These are phyloP conservation scores for Chelonus insularis DNA, from an alignment of 1,140 invertebrate species.

Conservation along the genomic window DNA sequence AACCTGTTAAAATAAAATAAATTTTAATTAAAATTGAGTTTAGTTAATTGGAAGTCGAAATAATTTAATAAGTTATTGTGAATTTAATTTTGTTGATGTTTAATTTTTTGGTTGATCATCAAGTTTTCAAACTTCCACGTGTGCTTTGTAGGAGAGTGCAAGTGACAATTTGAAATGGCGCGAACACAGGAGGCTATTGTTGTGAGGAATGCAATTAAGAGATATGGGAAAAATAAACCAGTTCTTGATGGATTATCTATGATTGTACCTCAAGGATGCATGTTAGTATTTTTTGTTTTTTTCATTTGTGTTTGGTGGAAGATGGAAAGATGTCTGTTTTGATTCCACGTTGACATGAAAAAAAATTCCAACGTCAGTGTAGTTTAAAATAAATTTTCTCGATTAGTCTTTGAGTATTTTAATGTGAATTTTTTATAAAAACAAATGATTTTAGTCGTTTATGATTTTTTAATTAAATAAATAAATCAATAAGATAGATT, in stretches of 20 bases:
- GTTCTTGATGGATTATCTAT: slow-evolving; percentile 67
- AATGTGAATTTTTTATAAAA: no score
- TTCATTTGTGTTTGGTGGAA: background rate
- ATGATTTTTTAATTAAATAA: background rate
- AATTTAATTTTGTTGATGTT: no score
- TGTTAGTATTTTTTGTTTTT: slow-evolving; percentile 59
- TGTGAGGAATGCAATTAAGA: slow-evolving; percentile 63
- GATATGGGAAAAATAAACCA: slow-evolving; percentile 60
- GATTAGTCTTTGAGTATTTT: no score
- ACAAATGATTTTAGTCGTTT: no score
- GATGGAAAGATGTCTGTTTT: background rate
- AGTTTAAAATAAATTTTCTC: no score
- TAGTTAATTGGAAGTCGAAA: background rate
- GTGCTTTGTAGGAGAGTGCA: background rate
- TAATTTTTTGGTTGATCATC: no score
- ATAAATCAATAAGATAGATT: background rate
- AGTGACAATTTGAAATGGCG: background rate
- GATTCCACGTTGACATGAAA: no score
- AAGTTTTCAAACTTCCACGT: no score
- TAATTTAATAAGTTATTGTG: background rate
- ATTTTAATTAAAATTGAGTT: no score
- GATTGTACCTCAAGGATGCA: slow-evolving; percentile 66
- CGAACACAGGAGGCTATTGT: slow-evolving; percentile 57
- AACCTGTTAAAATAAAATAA: background rate
- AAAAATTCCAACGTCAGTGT: no score